These are phyloP conservation scores for Cephus cinctus DNA, from an alignment of 1,140 invertebrate genomes.

Conservation along the genomic window DNA sequence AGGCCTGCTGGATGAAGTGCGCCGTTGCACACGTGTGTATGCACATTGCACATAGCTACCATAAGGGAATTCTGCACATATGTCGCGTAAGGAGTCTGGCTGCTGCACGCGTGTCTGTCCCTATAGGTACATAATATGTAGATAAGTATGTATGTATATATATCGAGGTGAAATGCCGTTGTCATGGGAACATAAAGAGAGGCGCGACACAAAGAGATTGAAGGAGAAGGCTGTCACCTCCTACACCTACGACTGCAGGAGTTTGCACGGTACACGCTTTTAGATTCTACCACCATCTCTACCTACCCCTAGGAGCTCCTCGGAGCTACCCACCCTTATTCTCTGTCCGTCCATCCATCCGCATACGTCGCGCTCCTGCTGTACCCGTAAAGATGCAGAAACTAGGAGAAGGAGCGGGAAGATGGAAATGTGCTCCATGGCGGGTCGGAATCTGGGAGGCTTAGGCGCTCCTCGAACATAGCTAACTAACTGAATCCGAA, in stretches of 20 bases:
- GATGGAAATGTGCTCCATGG: too few species aligned
- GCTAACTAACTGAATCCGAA: constrained; percentile 52
- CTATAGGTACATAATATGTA: too few species aligned
- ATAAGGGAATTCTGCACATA: too few species aligned
- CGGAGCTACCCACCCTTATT: background rate
- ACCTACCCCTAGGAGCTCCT: background rate
- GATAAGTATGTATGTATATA: too few species aligned
- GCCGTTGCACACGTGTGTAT: too few species aligned
- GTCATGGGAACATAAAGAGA: constrained; percentile 32
- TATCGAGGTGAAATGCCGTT: constrained; percentile 15
- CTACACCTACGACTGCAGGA: background rate
- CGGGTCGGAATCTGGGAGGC: too few species aligned
- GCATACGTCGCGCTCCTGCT: background rate
- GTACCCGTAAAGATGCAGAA: constrained; percentile 10
- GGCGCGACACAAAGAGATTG: constrained; percentile 14
- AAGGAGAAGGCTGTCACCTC: constrained; percentile 32
- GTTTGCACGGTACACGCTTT: constrained; percentile 18
- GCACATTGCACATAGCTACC: too few species aligned
- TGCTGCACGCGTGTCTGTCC: too few species aligned
- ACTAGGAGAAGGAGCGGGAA: constrained; percentile 5
- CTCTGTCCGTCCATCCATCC: constrained; percentile 15
- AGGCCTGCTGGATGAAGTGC: too few species aligned
- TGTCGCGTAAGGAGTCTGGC: too few species aligned
- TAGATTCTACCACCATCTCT: constrained; percentile 1
- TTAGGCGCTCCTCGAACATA: constrained; percentile 41